phyloP scores from a whole-genome alignment of 2,113 vertebrate species.

The Coptodon bakossiorum region DNA sequence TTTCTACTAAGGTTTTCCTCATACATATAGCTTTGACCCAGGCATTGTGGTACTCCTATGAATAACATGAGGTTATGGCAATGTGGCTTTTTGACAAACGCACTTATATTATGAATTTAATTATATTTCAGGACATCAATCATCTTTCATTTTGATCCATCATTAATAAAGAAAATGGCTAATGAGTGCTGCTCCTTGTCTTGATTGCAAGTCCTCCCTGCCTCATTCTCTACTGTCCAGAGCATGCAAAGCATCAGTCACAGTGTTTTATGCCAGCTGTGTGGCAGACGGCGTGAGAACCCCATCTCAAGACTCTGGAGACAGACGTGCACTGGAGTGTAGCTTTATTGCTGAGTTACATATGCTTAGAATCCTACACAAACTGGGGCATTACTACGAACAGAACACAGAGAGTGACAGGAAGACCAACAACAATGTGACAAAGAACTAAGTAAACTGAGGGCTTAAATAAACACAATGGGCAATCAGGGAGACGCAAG shows the following conservation, averaged over 20 bases:
- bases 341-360: neutral
- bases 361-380: neutral
- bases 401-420: neutral
- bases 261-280: neutral
- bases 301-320: neutral
- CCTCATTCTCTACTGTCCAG: slow-evolving; percentile 23
- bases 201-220: neutral
- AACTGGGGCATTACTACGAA: neutral
- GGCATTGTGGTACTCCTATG: neutral
- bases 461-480: neutral
- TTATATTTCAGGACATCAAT: slow-evolving; percentile 58
- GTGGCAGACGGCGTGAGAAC: neutral
- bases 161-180: slow-evolving; percentile 67
- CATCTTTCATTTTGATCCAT: slow-evolving; percentile 59
- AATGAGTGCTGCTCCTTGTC: slow-evolving; percentile 55
- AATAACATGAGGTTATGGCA: slow-evolving; percentile 19
- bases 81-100: slow-evolving; percentile 49
- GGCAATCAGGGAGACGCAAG: neutral
- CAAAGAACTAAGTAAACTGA: neutral
- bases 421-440: neutral
- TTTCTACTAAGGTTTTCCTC: neutral
- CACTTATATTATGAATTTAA: slow-evolving; percentile 42
- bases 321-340: neutral
- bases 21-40: neutral
- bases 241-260: slow-evolving; percentile 37